Conservation (phyloP, 2,888 invertebrate species). For the Incurvaria masculella region DNA sequence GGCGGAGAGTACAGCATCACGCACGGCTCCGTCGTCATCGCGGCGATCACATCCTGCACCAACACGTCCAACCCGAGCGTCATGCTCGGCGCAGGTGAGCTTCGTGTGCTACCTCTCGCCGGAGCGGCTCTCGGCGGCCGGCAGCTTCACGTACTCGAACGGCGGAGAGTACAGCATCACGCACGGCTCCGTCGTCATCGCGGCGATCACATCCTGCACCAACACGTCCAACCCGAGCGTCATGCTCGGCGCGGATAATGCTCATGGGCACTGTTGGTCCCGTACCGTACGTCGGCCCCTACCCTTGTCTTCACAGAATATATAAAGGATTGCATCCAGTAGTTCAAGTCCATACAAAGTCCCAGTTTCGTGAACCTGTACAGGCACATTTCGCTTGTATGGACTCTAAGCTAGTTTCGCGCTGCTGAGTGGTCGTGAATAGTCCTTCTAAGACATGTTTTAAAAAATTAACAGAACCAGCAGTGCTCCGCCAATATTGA, state of each 20-base stretch:
- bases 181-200: conserved; percentile 89
- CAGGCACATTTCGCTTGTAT: no score
- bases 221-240: conserved; percentile 95
- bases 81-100: conserved; percentile 83
- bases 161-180: conserved; percentile 69
- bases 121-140: conserved; percentile 60
- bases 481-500: no score
- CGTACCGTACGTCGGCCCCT: no score
- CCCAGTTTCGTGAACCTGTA: no score
- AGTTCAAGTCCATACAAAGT: no score
- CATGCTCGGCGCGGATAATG: conserved; percentile 90
- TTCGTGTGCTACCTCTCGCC: conserved; percentile 84
- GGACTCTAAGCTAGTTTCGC: no score
- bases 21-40: conserved; percentile 89
- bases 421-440: no score
- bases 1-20: conserved; percentile 69
- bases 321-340: no score
- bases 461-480: no score
- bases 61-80: conserved; percentile 95
- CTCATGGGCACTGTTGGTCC: no score
- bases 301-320: no score
- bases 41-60: conserved; percentile 93
- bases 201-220: conserved; percentile 93
- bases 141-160: conserved; percentile 75
- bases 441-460: no score